A percentile compares a stretch with the other conserved stretches of the same genome.
phyloP scores from a whole-genome alignment of 2,888 invertebrate genomes.

The Cephus pulcher region DNA sequence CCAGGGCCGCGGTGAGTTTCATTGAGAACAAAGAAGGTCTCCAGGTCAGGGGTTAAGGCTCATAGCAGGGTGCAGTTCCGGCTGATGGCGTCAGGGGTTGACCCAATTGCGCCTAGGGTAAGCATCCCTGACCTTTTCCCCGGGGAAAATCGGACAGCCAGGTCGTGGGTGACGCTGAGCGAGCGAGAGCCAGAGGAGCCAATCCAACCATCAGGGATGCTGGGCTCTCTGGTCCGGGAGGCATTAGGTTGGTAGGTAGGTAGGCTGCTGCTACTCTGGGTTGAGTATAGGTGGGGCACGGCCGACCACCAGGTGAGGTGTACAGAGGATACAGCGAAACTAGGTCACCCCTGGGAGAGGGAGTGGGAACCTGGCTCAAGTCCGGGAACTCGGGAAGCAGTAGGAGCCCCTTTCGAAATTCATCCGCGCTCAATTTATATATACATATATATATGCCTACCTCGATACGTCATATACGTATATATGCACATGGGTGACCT shows the following conservation, averaged over 20 bases:
- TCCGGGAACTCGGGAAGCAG: conserved; percentile 30
- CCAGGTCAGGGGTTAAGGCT: not conserved
- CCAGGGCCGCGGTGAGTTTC: not conserved
- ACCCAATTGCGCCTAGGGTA: conserved; percentile 48
- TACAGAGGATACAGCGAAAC: conserved; percentile 37
- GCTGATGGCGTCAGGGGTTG: conserved; percentile 41
- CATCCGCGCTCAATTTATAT: not conserved
- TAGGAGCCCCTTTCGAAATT: not conserved
- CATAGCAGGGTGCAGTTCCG: not conserved
- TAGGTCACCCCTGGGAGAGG: conserved; percentile 56
- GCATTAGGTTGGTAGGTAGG: conserved; percentile 15
- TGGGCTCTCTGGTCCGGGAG: not conserved
- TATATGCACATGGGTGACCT: not conserved
- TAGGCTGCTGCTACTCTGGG: conserved; percentile 15
- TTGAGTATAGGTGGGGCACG: not conserved
- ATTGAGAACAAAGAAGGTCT: not conserved
- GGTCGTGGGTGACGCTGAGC: not conserved
- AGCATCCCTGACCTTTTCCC: conserved; percentile 52
- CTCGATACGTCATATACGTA: not conserved
- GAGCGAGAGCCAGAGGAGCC: not conserved
- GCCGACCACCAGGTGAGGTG: conserved; percentile 19
- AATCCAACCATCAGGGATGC: not conserved
- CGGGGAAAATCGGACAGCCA: not conserved
- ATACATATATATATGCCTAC: not conserved
- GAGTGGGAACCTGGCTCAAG: conserved; percentile 36